These are phyloP conservation scores for Macrosiphum euphorbiae DNA, from an alignment of 2,888 invertebrate species.

Conservation along the genomic window DNA sequence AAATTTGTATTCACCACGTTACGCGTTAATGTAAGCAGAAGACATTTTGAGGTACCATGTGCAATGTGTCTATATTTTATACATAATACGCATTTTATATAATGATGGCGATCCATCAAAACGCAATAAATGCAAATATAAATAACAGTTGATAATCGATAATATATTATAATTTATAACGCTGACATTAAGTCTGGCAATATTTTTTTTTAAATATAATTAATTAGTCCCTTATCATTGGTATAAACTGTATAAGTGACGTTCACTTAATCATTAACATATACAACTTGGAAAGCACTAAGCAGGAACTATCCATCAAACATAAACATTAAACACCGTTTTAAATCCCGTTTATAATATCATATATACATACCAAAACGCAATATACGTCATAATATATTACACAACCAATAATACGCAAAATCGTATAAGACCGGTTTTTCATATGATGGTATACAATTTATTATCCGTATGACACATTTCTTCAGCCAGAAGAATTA, in stretches of 20 bases:
- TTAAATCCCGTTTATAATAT: constrained; percentile 15
- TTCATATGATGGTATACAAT: not conserved
- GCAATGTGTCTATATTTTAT: not conserved
- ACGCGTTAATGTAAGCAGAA: not conserved
- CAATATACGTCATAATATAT: not conserved
- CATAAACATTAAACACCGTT: not conserved
- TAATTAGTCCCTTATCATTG: constrained; percentile 19
- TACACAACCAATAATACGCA: not conserved
- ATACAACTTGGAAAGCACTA: not conserved
- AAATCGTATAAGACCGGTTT: constrained; percentile 30
- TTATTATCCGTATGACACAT: constrained; percentile 22
- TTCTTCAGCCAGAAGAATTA: not conserved
- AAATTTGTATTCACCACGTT: not conserved
- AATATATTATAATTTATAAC: not conserved
- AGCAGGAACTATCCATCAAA: constrained; percentile 18
- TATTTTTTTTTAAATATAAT: not conserved
- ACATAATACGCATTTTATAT: constrained; percentile 1
- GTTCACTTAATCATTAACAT: constrained; percentile 2
- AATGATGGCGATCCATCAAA: not conserved
- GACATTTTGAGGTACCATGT: not conserved
- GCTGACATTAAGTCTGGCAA: not conserved
- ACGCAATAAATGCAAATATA: not conserved
- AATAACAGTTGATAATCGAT: not conserved
- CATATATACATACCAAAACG: not conserved
- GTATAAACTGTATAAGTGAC: not conserved